Evolutionary conservation across 1,140 invertebrate species (phyloP).

Genomic region (Aphelenchoides fujianensis): DNA sequence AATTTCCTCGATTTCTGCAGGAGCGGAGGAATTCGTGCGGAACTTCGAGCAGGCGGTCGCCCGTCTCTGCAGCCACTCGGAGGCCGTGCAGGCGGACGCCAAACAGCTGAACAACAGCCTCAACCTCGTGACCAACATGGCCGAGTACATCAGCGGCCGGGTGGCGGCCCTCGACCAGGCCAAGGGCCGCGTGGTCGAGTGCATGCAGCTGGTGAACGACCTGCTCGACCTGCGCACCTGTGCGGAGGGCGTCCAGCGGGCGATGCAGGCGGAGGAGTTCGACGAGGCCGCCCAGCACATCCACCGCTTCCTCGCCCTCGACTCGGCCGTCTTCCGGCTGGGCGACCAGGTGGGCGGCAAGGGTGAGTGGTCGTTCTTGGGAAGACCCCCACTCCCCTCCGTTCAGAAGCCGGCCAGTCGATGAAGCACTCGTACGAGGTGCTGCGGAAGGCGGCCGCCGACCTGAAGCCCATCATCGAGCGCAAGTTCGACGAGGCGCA

Average conservation of each 20-base stretch:
- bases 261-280: constrained; percentile 77
- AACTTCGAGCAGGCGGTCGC: constrained; percentile 53
- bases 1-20: constrained; percentile 35
- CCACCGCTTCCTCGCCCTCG: constrained; percentile 88
- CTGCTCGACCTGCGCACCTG: constrained; percentile 90
- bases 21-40: constrained; percentile 36
- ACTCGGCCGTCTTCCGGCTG: constrained; percentile 76
- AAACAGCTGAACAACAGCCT: constrained; percentile 45
- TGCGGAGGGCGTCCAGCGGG: constrained; percentile 87
- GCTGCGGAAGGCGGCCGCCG: constrained; percentile 78
- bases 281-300: constrained; percentile 88
- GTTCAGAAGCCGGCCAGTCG: no score
- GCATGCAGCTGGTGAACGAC: constrained; percentile 89
- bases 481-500: constrained; percentile 87
- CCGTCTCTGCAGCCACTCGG: constrained; percentile 44
- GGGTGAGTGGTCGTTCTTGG: constrained; percentile 39
- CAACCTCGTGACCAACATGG: constrained; percentile 49
- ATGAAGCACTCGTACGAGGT: constrained; percentile 66
- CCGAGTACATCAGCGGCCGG: constrained; percentile 53
- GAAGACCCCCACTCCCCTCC: no score
- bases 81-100: constrained; percentile 48
- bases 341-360: constrained; percentile 71
- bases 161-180: constrained; percentile 84
- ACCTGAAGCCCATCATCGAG: constrained; percentile 73
- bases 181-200: constrained; percentile 87